A percentile compares a stretch with the other conserved stretches of the same genome.
Conservation (phyloP, 2,113 vertebrate genomes). For the Urocolius indicus region DNA sequence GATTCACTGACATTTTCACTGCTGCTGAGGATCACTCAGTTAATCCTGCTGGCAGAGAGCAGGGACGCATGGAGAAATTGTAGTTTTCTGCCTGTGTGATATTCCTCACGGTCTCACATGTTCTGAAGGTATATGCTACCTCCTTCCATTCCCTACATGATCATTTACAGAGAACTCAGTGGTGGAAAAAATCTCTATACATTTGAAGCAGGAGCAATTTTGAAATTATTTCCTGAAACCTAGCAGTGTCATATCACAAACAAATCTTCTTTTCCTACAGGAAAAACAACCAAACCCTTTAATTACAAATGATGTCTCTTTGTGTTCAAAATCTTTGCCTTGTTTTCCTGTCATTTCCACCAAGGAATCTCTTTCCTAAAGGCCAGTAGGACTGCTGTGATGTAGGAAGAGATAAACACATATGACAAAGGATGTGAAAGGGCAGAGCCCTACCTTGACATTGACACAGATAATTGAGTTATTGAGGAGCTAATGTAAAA, state of each 20-base stretch:
- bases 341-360: conserved; percentile 55
- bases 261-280: background rate
- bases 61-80: background rate
- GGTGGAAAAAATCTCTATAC: background rate
- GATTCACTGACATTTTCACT: background rate
- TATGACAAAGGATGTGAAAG: conserved; percentile 17
- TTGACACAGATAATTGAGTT: conserved; percentile 52
- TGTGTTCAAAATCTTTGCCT: conserved; percentile 21
- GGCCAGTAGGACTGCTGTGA: conserved; percentile 5
- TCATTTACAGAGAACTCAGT: background rate
- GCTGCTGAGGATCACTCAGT: background rate
- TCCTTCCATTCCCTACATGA: background rate
- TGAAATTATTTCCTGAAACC: conserved; percentile 15
- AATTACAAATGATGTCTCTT: conserved; percentile 16
- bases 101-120: background rate
- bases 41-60: background rate
- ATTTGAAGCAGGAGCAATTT: conserved; percentile 6
- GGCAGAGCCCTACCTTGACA: conserved; percentile 30
- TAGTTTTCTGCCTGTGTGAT: background rate
- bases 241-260: background rate
- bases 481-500: conserved; percentile 45
- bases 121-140: background rate
- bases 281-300: background rate
- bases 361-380: conserved; percentile 11
- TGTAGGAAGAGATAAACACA: conserved; percentile 7